Conservation (phyloP, 2,113 vertebrate species). For the Vombatus ursinus region DNA sequence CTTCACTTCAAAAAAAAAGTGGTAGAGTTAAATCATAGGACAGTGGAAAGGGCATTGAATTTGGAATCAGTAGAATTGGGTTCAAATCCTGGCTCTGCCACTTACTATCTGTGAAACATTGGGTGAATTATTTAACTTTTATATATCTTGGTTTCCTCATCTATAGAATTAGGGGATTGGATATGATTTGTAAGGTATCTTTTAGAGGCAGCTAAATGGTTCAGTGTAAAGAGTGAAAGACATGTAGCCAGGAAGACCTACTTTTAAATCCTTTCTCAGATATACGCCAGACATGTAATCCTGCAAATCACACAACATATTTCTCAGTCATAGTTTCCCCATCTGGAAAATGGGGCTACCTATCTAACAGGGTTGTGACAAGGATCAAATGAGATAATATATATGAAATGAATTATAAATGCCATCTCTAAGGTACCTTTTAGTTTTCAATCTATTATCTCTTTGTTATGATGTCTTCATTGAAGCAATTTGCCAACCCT, state of each 20-base stretch:
- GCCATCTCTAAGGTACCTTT: not conserved
- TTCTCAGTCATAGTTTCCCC: not conserved
- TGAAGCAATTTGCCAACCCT: not conserved
- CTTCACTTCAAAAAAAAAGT: not conserved
- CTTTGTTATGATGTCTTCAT: not conserved
- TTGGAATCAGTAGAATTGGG: not conserved
- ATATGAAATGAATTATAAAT: not conserved
- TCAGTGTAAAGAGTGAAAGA: not conserved
- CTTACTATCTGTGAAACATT: not conserved
- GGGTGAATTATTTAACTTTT: not conserved
- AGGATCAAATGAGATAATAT: not conserved
- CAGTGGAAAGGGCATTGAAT: not conserved
- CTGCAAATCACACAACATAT: not conserved
- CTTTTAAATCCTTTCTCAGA: not conserved
- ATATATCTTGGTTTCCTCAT: not conserved
- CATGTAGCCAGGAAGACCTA: not conserved
- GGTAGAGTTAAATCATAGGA: not conserved
- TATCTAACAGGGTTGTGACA: not conserved
- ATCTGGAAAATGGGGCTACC: not conserved
- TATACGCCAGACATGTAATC: not conserved
- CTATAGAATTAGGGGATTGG: not conserved
- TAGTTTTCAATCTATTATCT: not conserved
- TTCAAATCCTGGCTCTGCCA: not conserved
- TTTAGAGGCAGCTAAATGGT: not conserved
- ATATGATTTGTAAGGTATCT: not conserved